A percentile compares a stretch with the other conserved stretches of the same genome.
These are phyloP conservation scores for Blastomussa wellsi DNA, from an alignment of 92 coral and sea anemone species.

Conservation along the genomic window DNA sequence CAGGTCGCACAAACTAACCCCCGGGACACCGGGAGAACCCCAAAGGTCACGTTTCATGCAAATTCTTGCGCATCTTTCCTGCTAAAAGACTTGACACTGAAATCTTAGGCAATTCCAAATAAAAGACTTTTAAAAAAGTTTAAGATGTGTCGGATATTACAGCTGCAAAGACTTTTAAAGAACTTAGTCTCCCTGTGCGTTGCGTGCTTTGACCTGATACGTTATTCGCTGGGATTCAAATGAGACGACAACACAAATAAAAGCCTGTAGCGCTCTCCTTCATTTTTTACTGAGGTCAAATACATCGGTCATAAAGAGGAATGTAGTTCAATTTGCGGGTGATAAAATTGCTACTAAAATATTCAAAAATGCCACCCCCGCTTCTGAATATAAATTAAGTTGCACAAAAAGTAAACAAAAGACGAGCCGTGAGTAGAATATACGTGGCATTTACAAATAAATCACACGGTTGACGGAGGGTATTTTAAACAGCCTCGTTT, in stretches of 20 bases:
- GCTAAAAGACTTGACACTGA: not conserved
- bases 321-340: not conserved
- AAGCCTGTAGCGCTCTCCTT: not conserved
- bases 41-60: constrained; percentile 3
- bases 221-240: too few relatives aligned
- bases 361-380: not conserved
- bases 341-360: constrained; percentile 7
- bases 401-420: constrained; percentile 22
- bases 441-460: constrained; percentile 8
- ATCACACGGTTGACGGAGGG: constrained; percentile 14
- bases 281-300: not conserved
- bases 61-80: not conserved
- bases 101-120: not conserved
- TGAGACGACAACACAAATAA: not conserved
- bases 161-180: not conserved
- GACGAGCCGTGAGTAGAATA: not conserved
- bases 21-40: constrained; percentile 20
- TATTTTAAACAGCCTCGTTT: not conserved
- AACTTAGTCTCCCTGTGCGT: not conserved
- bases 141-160: not conserved
- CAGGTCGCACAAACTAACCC: constrained; percentile 29
- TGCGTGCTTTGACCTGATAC: not conserved
- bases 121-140: not conserved
- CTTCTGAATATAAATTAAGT: constrained; percentile 16
- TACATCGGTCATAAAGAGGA: not conserved